Evolutionary conservation across 2,797 vertebrate genomes (phyloP).

Genomic region (Anguilla pacifica): DNA sequence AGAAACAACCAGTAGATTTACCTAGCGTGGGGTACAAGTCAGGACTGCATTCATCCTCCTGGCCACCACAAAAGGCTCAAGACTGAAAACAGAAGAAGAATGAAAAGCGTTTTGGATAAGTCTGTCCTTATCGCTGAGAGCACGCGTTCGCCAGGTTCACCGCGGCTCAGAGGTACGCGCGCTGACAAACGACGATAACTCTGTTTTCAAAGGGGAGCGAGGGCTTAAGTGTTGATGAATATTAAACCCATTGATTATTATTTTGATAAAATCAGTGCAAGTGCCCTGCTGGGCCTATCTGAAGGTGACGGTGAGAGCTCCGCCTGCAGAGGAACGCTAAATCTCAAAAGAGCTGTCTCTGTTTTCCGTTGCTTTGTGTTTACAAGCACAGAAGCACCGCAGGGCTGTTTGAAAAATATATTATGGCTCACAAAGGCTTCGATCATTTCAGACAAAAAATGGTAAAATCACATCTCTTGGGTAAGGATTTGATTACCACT

Average conservation of each 20-base stretch:
- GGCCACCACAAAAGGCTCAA: not conserved
- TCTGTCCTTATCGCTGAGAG: not conserved
- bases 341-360: not conserved
- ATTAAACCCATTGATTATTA: not conserved
- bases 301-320: not conserved
- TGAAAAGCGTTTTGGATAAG: not conserved
- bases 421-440: not conserved
- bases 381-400: not conserved
- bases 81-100: not conserved
- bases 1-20: not conserved
- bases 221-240: not conserved
- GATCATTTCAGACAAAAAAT: not conserved
- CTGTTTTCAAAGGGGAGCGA: not conserved
- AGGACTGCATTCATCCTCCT: not conserved
- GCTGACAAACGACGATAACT: not conserved
- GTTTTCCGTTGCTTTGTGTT: not conserved
- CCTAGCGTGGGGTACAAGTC: not conserved
- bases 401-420: not conserved
- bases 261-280: not conserved
- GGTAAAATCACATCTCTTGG: not conserved
- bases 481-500: not conserved
- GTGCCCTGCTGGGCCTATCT: not conserved
- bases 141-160: not conserved
- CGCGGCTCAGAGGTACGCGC: not conserved
- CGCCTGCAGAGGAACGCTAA: not conserved